These are phyloP conservation scores for Lepas anatifera DNA, from an alignment of 2,888 invertebrate species.

Conservation along the genomic window DNA sequence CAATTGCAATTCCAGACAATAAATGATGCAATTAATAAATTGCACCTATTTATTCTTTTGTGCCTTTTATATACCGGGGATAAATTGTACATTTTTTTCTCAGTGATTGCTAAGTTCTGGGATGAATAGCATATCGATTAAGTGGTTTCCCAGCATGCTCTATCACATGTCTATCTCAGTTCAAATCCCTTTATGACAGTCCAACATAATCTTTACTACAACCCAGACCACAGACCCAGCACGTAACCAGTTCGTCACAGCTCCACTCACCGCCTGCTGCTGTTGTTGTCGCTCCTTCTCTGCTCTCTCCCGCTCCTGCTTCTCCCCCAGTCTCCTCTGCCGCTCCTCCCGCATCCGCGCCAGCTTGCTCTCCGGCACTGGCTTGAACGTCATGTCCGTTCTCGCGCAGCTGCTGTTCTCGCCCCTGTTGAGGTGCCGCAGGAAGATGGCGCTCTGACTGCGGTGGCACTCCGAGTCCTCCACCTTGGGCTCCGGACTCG, in stretches of 20 bases:
- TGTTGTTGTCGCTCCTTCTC: constrained; percentile 60
- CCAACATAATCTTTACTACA: no score
- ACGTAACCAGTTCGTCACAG: no score
- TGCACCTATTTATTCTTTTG: no score
- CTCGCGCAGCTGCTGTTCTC: constrained; percentile 91
- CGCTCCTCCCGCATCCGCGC: constrained; percentile 85
- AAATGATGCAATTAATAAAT: no score
- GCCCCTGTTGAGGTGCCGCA: constrained; percentile 89
- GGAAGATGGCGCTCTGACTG: constrained; percentile 90
- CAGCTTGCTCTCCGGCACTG: constrained; percentile 85
- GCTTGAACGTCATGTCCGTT: constrained; percentile 90
- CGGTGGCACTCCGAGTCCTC: constrained; percentile 91
- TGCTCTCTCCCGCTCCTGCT: constrained; percentile 43
- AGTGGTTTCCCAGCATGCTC: no score
- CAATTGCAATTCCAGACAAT: no score
- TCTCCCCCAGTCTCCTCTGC: constrained; percentile 71
- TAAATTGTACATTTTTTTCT: no score
- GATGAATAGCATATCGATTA: not conserved
- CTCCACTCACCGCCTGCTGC: constrained; percentile 34
- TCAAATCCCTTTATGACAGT: no score
- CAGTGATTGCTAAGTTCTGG: no score
- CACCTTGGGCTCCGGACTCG: constrained; percentile 72
- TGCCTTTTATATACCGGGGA: no score
- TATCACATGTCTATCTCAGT: no score
- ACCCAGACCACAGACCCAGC: no score